Evolutionary conservation across 2,888 invertebrate species (phyloP), one percentile per base, ranked within the genome.

Genomic region (Tetragnatha montana): DNA sequence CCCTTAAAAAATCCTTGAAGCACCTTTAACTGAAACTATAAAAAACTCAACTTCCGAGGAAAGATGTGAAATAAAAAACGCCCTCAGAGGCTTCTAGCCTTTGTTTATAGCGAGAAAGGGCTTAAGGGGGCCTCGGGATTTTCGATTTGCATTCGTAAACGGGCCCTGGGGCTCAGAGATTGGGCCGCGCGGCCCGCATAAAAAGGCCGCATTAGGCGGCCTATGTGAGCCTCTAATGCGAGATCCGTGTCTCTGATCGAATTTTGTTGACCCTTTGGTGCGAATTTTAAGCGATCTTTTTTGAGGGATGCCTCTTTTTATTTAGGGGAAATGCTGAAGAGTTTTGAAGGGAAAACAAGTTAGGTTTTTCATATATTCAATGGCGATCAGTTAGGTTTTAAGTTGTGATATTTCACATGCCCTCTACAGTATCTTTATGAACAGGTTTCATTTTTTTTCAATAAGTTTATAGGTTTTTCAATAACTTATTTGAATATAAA

Each of bases 31-130:
- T 60, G 12, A 4, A 60, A 60, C 60, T 10, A 35, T 60, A 60
- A 60, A 60, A 60, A 60, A 60, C 35, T 60, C 12, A 60, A 60
- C 17, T 60, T 14, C 60, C 60, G 60, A 0, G 12, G 17, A 60
- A 60, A 60, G 14, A 73, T 4, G 19, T 0, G 71, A 21, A 73
- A 21, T 73, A 73, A 73, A 22, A 73, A 73, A 51, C 21, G 35
- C 47, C 21, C 35, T 22, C 68, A 35, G 69, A 50, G 19, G 68
- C 50, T 69, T 74, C 70, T n/a, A 51, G 60, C 68, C 73, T 87
- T 87, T 87, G 87, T 87, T 87, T 87, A 87, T 81, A 47, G 87
- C 73, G 19, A n/a, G 81, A 81, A 35, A 75, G 19, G 75, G 87
- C 80, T 87, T 87, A 87, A 68, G 75, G 71, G 71, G 79, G 73